Evolutionary conservation across 2,888 invertebrate genomes (phyloP).

Genomic region (Cataglyphis livida): DNA sequence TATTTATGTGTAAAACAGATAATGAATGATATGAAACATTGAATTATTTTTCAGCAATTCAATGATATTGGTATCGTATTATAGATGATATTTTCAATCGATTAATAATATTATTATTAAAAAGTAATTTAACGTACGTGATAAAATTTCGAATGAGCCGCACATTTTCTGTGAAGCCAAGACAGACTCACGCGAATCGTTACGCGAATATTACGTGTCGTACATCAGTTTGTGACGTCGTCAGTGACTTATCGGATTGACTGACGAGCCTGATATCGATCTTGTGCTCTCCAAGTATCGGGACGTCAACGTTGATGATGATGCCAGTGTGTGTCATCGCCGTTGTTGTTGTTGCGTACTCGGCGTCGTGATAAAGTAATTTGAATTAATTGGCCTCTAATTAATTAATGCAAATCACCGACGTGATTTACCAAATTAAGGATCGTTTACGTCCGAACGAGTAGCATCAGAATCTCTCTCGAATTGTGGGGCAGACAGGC

Average conservation of each 20-base stretch:
- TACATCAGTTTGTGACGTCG: slow-evolving; percentile 55
- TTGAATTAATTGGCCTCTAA: slow-evolving; percentile 75
- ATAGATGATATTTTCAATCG: not conserved
- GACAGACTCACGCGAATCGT: slow-evolving; percentile 35
- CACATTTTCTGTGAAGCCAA: slow-evolving; percentile 20
- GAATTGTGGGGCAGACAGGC: slow-evolving; percentile 13
- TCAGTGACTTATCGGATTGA: slow-evolving; percentile 69
- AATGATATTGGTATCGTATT: not conserved
- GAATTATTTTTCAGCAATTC: not conserved
- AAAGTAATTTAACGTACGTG: not conserved
- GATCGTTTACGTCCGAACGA: slow-evolving; percentile 69
- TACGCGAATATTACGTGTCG: slow-evolving; percentile 49
- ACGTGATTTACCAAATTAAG: slow-evolving; percentile 66
- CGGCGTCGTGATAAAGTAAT: slow-evolving; percentile 73
- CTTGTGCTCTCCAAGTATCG: slow-evolving; percentile 62
- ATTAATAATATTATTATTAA: not conserved
- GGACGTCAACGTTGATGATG: slow-evolving; percentile 70
- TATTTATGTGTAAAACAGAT: not conserved
- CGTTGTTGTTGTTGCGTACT: slow-evolving; percentile 56
- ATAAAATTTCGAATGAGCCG: not conserved
- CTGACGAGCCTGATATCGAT: slow-evolving; percentile 72
- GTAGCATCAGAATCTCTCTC: slow-evolving; percentile 53
- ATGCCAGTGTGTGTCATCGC: slow-evolving; percentile 57
- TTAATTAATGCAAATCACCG: slow-evolving; percentile 76
- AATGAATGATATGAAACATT: not conserved